A percentile compares a stretch with the other conserved stretches of the same genome.
phyloP scores from a whole-genome alignment of 2,888 invertebrate genomes.

The Eupithecia exiguata region DNA sequence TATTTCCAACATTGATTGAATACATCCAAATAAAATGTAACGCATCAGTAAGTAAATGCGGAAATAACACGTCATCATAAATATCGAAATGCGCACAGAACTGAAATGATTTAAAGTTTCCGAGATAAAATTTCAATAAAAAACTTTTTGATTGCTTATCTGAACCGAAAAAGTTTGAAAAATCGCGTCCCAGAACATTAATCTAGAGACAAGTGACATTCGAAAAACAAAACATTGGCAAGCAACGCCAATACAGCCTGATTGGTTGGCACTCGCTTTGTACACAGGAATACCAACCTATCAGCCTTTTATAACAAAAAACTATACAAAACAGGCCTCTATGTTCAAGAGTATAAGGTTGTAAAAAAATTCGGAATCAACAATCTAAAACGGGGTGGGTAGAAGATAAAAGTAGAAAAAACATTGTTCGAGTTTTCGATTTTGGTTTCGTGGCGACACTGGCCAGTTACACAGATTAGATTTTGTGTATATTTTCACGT shows the following conservation, averaged over 20 bases:
- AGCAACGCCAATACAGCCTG: slow-evolving; percentile 49
- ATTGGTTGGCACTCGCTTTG: slow-evolving; percentile 51
- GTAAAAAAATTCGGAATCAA: not conserved
- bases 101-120: slow-evolving; percentile 29
- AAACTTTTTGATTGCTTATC: slow-evolving; percentile 42
- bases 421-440: slow-evolving; percentile 20
- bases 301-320: not conserved
- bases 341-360: not conserved
- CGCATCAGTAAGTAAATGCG: not conserved
- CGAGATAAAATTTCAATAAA: slow-evolving; percentile 40
- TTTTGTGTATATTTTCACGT: slow-evolving; percentile 24
- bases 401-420: slow-evolving; percentile 20
- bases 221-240: slow-evolving; percentile 40
- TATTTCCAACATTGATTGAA: no score
- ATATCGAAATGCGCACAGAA: slow-evolving; percentile 18
- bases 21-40: no score
- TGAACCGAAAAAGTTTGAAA: slow-evolving; percentile 37
- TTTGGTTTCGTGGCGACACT: slow-evolving; percentile 25
- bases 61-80: slow-evolving; percentile 2
- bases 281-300: slow-evolving; percentile 38
- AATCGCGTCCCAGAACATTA: slow-evolving; percentile 39
- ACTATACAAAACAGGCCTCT: slow-evolving; percentile 15
- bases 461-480: slow-evolving; percentile 28
- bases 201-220: slow-evolving; percentile 44
- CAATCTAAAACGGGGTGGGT: not conserved